These are phyloP conservation scores for Eumerus sabulonum DNA, from an alignment of 2,888 invertebrate genomes.

Conservation along the genomic window DNA sequence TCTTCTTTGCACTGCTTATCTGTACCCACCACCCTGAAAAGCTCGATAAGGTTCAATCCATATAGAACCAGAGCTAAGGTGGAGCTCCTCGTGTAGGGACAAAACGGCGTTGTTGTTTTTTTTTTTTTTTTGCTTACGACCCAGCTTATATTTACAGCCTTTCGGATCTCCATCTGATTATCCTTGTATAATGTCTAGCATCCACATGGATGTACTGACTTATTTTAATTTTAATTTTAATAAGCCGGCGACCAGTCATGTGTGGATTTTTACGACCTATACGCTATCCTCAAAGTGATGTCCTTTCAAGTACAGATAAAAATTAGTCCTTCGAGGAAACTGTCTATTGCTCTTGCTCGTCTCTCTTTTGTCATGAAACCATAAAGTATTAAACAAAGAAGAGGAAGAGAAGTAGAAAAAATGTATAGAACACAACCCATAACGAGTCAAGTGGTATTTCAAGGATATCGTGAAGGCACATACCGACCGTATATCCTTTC, in stretches of 20 bases:
- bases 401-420: background rate
- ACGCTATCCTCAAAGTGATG: slow-evolving; percentile 13
- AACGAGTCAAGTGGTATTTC: slow-evolving; percentile 19
- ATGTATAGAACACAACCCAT: slow-evolving; percentile 3
- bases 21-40: no score
- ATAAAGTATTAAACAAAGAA: slow-evolving; percentile 16
- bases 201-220: background rate
- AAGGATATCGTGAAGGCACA: slow-evolving; percentile 8
- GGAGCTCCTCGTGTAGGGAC: no score
- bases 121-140: no score
- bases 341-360: no score
- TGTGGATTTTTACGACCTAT: slow-evolving; percentile 42
- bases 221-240: slow-evolving; percentile 32
- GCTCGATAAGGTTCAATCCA: no score
- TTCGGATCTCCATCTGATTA: no score
- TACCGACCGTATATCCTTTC: background rate
- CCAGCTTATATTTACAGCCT: no score
- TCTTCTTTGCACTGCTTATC: no score
- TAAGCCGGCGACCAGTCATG: slow-evolving; percentile 14
- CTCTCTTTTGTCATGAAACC: slow-evolving; percentile 4
- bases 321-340: slow-evolving; percentile 4
- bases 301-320: slow-evolving; percentile 15
- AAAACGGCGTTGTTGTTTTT: no score
- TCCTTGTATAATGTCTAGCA: no score
- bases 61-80: no score